Percentiles rank a stretch among this genome's conserved stretches.
Conservation (phyloP, 2,888 invertebrate species). For the Epirrhoe tristata region DNA sequence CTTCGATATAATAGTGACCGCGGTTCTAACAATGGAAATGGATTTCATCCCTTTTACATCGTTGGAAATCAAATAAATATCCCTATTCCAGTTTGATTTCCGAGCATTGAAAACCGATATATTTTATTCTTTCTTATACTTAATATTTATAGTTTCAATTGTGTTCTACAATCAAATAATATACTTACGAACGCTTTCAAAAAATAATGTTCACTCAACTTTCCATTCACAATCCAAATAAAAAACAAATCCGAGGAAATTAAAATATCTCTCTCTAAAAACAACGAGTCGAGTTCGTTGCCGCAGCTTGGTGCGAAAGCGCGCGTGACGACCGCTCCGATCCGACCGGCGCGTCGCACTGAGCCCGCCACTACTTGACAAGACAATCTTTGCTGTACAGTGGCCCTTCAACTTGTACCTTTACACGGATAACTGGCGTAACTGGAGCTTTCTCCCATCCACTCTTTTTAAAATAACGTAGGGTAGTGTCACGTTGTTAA, state of each 20-base stretch:
- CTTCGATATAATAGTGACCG: constrained; percentile 18
- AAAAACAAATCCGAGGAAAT: constrained; percentile 36
- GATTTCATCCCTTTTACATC: constrained; percentile 11
- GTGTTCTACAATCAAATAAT: neutral
- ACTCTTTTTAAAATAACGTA: constrained; percentile 59
- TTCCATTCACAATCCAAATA: constrained; percentile 39
- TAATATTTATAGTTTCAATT: neutral
- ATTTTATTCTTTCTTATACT: too few relatives aligned
- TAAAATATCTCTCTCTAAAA: constrained; percentile 17
- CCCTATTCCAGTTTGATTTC: neutral
- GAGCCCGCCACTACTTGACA: constrained; percentile 74
- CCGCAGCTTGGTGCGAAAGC: constrained; percentile 57
- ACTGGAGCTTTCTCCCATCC: constrained; percentile 72
- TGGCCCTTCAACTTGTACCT: constrained; percentile 78
- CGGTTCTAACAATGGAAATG: constrained; percentile 22
- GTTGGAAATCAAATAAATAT: constrained; percentile 3
- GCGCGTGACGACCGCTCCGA: constrained; percentile 73
- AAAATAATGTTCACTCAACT: constrained; percentile 54
- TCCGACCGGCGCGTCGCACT: constrained; percentile 75
- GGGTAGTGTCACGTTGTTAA: constrained; percentile 54
- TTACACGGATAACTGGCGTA: constrained; percentile 72
- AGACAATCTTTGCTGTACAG: constrained; percentile 81
- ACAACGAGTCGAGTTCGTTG: constrained; percentile 53
- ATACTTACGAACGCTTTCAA: constrained; percentile 67
- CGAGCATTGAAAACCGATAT: neutral